Percentiles rank a stretch among this genome's conserved stretches.
These are phyloP conservation scores for Sula dactylatra DNA, from an alignment of 2,113 vertebrate species.

Conservation along the genomic window DNA sequence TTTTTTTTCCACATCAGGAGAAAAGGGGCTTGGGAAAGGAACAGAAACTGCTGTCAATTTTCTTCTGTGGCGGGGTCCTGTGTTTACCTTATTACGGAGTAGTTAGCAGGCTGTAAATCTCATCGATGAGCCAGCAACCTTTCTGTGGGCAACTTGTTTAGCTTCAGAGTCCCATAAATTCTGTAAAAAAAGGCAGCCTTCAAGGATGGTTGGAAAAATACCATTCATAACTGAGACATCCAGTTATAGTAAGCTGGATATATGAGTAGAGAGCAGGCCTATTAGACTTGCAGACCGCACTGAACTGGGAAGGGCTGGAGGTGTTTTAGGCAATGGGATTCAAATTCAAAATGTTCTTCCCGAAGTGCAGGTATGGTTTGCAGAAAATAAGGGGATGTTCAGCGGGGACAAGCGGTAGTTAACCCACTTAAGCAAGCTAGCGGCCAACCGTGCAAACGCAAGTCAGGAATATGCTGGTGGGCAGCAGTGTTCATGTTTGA, in stretches of 20 bases:
- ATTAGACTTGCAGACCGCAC: background rate
- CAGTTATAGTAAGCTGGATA: background rate
- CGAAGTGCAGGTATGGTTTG: background rate
- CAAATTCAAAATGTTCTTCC: background rate
- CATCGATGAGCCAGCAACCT: constrained; percentile 1
- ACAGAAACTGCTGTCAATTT: background rate
- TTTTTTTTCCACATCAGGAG: background rate
- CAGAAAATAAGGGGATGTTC: background rate
- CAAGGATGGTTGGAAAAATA: background rate
- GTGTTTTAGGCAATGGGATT: background rate
- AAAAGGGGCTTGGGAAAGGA: background rate
- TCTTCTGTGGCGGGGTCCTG: background rate
- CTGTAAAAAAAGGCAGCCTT: background rate
- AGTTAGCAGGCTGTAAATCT: constrained; percentile 27
- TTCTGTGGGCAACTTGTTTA: background rate
- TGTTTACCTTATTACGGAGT: background rate
- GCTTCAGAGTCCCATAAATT: constrained; percentile 1
- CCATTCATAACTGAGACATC: background rate
- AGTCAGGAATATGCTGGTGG: background rate
- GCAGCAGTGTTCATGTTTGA: too few species aligned
- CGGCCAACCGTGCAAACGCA: background rate
- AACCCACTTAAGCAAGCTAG: background rate
- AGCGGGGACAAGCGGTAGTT: background rate
- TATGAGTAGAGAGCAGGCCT: background rate
- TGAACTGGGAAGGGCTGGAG: background rate